phyloP scores from a whole-genome alignment of 2,888 invertebrate genomes.

The Microctonus hyperodae region DNA sequence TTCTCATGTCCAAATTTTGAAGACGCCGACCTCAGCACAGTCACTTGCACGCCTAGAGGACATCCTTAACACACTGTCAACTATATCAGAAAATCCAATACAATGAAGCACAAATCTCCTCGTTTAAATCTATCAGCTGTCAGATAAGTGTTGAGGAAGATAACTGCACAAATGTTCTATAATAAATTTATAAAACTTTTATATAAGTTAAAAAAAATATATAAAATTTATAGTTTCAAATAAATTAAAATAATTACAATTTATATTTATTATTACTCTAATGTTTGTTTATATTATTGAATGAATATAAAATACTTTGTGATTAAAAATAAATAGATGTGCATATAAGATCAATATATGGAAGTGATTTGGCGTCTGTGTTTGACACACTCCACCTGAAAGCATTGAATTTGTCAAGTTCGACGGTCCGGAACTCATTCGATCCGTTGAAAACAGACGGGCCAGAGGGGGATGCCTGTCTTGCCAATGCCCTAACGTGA shows the following conservation, averaged over 20 bases:
- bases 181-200: too few relatives aligned
- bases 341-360: neutral
- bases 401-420: constrained; percentile 27
- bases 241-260: too few relatives aligned
- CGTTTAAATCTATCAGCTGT: neutral
- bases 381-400: constrained; percentile 8
- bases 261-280: too few relatives aligned
- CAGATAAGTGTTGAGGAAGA: neutral
- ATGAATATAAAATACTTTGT: neutral
- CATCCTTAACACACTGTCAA: constrained; percentile 35
- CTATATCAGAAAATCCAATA: neutral
- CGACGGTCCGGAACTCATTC: constrained; percentile 25
- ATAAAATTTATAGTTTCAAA: too few relatives aligned
- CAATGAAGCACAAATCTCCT: neutral
- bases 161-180: too few relatives aligned
- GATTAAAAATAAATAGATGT: neutral
- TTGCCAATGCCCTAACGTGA: constrained; percentile 7
- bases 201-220: too few relatives aligned
- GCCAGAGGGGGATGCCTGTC: neutral
- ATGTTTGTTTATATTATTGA: neutral
- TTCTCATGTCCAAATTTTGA: constrained; percentile 43
- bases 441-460: constrained; percentile 26
- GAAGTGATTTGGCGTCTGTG: constrained; percentile 20
- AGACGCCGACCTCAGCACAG: constrained; percentile 38
- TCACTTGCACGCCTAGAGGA: constrained; percentile 32